Evolutionary conservation across 2,113 vertebrate genomes (phyloP).

Genomic region (Phylloscopus trochilus): DNA sequence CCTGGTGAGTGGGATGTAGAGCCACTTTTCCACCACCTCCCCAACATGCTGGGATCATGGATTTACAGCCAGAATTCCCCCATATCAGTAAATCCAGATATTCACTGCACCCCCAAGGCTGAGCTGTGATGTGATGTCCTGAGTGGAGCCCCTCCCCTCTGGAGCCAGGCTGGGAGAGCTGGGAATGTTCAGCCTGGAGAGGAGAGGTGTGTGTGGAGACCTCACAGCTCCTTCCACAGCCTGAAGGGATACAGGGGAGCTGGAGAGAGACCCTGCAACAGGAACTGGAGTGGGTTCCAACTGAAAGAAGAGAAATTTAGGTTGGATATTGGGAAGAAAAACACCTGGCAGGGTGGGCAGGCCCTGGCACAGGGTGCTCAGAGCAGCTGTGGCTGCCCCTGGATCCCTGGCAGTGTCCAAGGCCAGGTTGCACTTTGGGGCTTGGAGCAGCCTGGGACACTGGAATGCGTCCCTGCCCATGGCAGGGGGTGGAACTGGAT

Average conservation of each 20-base stretch:
- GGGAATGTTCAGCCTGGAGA: neutral
- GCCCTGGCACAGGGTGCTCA: no score
- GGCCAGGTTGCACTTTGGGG: no score
- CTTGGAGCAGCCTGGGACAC: no score
- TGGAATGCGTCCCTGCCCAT: no score
- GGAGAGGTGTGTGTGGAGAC: neutral
- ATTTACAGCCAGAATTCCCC: neutral
- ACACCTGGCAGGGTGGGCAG: no score
- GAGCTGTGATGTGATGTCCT: neutral
- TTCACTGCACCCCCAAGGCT: neutral
- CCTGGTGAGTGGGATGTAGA: neutral
- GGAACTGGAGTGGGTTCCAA: neutral
- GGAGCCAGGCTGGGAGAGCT: neutral
- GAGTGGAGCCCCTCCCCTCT: no score
- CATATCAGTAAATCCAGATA: neutral
- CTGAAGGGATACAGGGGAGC: neutral
- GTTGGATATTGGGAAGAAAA: neutral
- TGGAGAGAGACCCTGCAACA: neutral
- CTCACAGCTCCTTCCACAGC: neutral
- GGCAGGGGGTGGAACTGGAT: no score
- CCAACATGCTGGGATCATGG: rapidly evolving
- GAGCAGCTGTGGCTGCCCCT: no score
- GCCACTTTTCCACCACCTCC: neutral
- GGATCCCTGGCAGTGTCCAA: no score
- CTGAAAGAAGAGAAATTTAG: neutral